These are phyloP conservation scores for Mionectes macconnelli DNA, from an alignment of 2,113 vertebrate genomes.

Conservation along the genomic window DNA sequence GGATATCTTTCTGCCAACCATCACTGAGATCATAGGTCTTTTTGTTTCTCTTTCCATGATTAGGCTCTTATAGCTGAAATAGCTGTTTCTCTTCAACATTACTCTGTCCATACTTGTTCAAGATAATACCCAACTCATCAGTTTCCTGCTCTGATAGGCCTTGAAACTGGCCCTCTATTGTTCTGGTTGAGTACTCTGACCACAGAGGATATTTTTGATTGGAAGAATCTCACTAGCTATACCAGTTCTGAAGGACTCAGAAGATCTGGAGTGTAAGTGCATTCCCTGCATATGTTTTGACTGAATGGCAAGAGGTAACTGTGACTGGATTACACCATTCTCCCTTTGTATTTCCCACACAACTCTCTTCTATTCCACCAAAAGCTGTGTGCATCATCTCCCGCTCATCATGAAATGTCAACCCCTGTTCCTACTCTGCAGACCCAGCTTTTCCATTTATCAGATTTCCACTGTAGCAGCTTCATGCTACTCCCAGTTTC, in stretches of 20 bases:
- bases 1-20: not conserved
- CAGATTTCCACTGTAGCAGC: not conserved
- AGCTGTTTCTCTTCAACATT: not conserved
- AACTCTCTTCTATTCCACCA: not conserved
- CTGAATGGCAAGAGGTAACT: not conserved
- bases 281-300: not conserved
- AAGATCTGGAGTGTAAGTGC: not conserved
- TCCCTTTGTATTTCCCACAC: not conserved
- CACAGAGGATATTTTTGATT: not conserved
- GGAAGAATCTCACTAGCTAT: not conserved
- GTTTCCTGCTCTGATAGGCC: not conserved
- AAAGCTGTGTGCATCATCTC: rapidly evolving
- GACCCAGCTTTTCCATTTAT: not conserved
- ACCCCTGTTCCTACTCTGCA: not conserved
- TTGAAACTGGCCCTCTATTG: not conserved
- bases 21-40: not conserved
- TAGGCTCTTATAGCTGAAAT: not conserved
- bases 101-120: not conserved
- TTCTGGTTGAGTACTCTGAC: not conserved
- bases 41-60: not conserved
- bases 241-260: not conserved
- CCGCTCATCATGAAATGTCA: not conserved
- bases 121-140: not conserved
- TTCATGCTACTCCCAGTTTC: not conserved
- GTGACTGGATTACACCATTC: not conserved